Percentiles rank a stretch among this genome's conserved stretches.
Evolutionary conservation across 2,888 invertebrate genomes (phyloP).

Genomic region (Zhuqinia jingwanae): DNA sequence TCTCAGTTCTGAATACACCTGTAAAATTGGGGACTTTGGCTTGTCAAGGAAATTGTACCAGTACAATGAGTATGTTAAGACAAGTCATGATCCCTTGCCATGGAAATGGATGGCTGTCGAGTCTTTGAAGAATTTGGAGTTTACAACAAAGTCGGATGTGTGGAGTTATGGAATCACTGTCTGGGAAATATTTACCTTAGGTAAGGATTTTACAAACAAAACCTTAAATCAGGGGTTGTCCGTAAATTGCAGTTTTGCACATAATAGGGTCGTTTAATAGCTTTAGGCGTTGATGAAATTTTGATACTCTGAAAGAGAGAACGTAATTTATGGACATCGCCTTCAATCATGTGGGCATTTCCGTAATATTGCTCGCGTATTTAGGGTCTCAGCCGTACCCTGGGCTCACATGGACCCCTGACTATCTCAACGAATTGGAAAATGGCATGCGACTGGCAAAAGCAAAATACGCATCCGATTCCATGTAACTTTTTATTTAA

Average conservation of each 20-base stretch:
- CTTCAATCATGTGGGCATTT: too few relatives aligned
- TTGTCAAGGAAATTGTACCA: neutral
- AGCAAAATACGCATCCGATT: neutral
- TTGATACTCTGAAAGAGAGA: too few relatives aligned
- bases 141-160: neutral
- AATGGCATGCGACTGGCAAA: neutral
- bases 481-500: neutral
- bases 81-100: neutral
- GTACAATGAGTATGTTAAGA: neutral
- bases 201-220: too few relatives aligned
- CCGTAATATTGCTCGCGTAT: too few relatives aligned
- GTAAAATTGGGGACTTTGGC: neutral
- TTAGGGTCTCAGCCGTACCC: too few relatives aligned
- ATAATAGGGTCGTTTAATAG: too few relatives aligned
- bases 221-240: too few relatives aligned
- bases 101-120: neutral
- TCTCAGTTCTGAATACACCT: neutral
- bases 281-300: too few relatives aligned
- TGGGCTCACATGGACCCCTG: neutral
- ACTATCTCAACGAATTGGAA: neutral
- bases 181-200: too few relatives aligned
- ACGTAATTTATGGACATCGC: too few relatives aligned
- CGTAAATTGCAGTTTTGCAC: too few relatives aligned
- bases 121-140: neutral
- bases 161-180: neutral